Base-by-base conservation (phyloP, 2,888 invertebrate genomes). In the Julus scanicus region DNA sequence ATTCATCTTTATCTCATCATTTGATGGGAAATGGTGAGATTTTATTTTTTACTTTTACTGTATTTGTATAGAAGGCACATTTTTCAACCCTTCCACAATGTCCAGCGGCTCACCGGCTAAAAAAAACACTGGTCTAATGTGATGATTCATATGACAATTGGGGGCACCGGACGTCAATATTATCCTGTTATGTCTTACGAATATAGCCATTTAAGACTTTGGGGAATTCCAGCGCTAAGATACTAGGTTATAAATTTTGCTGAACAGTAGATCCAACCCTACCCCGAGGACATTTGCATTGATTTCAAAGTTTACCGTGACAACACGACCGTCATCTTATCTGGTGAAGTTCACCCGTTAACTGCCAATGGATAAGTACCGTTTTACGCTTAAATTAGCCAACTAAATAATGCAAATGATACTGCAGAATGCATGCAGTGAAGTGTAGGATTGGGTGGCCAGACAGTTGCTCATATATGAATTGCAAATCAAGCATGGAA, bases 361-460 rank as follows among this genome's bases (percentile, higher is more conserved):
- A 29, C 71, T 71, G 20, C 20, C 20, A 71, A 71, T 71, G 71
- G 71, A 20, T n/a, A 20, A 71, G 71, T 20, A 20, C 29, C 5
- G 9, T 80, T 80, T 80, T 37, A 80, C 29, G 13, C 37, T 20
- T 80, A 80, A 80, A 80, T 80, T 80, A 37, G 80, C 80, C 80
- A 37, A 37, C 20, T 80, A 80, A 80, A 80, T 37, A 20, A 80
- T 80, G 80, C 80, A 80, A 80, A 37, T 37, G 80, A 37, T 20
- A 44, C 44, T 44, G 44, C 6, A 20, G 5, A 71, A 71, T 71
- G 71, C 2, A 13, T 13, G 9, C 13, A 29, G 29, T 20, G 29
- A 80, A 37, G 37, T 80, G 80, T 0, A 80, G 80, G 29, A 80
- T 80, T 80, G 20, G 37, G 8, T 37, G 37, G 37, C 37, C 80